Base-by-base conservation (phyloP, 2,888 invertebrate species). In the Oxycera nigricornis region DNA sequence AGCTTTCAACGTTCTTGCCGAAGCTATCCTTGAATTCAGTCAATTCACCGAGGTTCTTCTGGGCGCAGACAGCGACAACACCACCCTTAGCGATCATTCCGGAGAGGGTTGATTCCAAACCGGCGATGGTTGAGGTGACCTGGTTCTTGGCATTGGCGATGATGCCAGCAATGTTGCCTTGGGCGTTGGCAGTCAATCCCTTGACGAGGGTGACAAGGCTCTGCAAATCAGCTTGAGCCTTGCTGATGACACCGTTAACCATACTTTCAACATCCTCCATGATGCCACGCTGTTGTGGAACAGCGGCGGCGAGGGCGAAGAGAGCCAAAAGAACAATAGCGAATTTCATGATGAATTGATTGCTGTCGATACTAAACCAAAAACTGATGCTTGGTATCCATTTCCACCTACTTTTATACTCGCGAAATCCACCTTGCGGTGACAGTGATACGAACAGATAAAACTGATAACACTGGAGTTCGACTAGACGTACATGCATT, bases 291-390 rank as follows among this genome's bases (percentile, higher is more conserved):
- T 39, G 9, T 39, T 65, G 65, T 24, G 65, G 65, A 35, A 41
- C 9, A 24, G 65, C 65, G 24, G 41, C 41, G 11, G 30, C 61
- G 31, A 73, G 26, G 39, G 76, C 76, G 14, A 52, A 67, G 30
- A 74, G 35, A 17, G 74, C 76, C 72, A 76, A 73, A 9, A 76
- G 50, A 28, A 74, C 52, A 22, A 74, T 72, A 26, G 68, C 61
- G 67, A 74, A 74, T 74, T 74, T 76, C 76, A 76, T 76, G 41
- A 57, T 73, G 72, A 70, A 68, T 41, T 17, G 14, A 17, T 46
- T 46, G 46, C 14, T 46, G 46, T 46, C 14, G 46, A 7, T 46
- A 46, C 46, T 7, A 14, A 2, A 46, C 46, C 17, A 17, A 14
- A n/a, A 46, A 46, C 46, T 46, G 46, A 46, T 46, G 17, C 14